Base-by-base conservation (phyloP, 2,888 invertebrate genomes). In the Sesamia inferens region DNA sequence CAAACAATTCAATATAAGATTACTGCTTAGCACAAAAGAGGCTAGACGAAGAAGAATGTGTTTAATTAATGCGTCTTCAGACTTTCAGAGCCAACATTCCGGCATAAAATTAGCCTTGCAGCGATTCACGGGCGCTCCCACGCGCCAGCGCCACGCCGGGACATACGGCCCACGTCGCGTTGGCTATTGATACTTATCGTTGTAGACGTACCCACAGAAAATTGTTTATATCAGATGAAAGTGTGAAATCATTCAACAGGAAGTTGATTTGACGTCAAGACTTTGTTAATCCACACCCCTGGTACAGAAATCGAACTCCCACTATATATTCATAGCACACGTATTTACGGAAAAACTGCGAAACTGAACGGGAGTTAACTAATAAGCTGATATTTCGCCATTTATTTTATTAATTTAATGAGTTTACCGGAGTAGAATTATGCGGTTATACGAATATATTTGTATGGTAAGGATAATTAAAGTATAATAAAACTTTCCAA, bases 1-100 rank as follows among this genome's bases (percentile, higher is more conserved):
- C 58, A 86, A 83, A 82, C 71, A 74, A 76, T 83, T 75, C 76
- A 83, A 78, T 71, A 79, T 82, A 59, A 76, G 68, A n/a, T 75
- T 22, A 86, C 81, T 64, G 84, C 81, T 86, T 83, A 80, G 80
- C 82, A 83, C 87, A 86, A 90, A 89, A 90, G 88, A 89, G 89
- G 90, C 91, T 89, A 90, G 91, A 92, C 90, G 85, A 87, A 85
- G 87, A 90, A 90, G 89, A 90, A 90, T 92, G 90, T 91, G 85
- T 84, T 92, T 93, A 93, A 94, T 94, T 93, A 92, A 87, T 86
- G 88, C 76, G 89, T 90, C 82, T 90, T 90, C 82, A 76, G 68
- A 47, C 76, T 74, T 75, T 74, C 68, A 87, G 90, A 93, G 94
- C 93, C 94, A 93, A 93, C 93, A 94, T 94, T 94, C 94, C 90